Evolutionary conservation across 1,140 invertebrate species (phyloP).

Genomic region (Sipha flava): DNA sequence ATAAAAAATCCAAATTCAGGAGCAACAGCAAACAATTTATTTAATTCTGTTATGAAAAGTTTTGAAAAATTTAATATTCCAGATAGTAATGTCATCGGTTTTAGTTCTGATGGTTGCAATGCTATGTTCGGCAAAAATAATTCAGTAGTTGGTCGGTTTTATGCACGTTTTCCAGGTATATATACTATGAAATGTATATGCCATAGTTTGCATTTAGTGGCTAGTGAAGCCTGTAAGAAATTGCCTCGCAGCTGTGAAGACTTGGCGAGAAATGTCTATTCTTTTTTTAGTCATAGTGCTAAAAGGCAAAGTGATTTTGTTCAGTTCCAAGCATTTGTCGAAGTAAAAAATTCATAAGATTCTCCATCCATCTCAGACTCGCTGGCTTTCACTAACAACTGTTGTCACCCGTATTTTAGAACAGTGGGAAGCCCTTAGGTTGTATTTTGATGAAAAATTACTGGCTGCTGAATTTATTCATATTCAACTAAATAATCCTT

Average conservation of each 20-base stretch:
- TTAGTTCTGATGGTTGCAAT: neutral
- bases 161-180: neutral
- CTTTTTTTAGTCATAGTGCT: neutral
- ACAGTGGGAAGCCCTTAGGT: neutral
- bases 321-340: constrained; percentile 22
- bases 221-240: constrained; percentile 41
- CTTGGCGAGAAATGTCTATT: neutral
- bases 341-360: neutral
- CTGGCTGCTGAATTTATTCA: neutral
- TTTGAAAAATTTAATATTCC: neutral
- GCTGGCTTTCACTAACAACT: neutral
- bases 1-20: neutral
- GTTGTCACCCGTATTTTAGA: neutral
- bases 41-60: neutral
- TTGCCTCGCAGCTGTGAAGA: constrained; percentile 41
- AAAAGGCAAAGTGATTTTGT: neutral
- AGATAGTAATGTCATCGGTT: constrained; percentile 36
- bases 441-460: neutral
- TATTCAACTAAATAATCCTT: neutral
- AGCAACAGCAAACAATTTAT: neutral
- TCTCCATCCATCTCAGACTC: neutral
- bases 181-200: neutral
- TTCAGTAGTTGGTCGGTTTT: neutral
- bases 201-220: neutral
- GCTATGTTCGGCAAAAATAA: neutral